A percentile compares a stretch with the other conserved stretches of the same genome.
Evolutionary conservation across 2,797 vertebrate genomes (phyloP).

Genomic region (Moxostoma hubbsi): DNA sequence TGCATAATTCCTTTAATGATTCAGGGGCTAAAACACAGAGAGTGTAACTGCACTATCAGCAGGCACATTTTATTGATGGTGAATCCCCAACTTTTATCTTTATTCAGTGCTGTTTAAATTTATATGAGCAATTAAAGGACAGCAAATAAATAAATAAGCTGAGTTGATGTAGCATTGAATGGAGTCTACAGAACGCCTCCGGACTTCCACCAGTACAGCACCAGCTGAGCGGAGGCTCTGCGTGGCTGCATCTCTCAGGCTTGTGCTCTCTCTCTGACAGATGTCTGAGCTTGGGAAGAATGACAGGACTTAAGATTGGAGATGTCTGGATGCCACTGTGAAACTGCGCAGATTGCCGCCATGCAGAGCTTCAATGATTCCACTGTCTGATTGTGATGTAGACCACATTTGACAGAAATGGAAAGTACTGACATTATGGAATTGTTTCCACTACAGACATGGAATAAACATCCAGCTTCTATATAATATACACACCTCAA

Average conservation of each 20-base stretch:
- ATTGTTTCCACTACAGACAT: slow-evolving; percentile 17
- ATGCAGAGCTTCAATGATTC: slow-evolving; percentile 27
- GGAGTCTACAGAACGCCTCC: slow-evolving; percentile 32
- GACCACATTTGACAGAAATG: slow-evolving; percentile 44
- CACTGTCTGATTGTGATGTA: slow-evolving; percentile 47
- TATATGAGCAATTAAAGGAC: slow-evolving; percentile 7
- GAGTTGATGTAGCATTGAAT: slow-evolving; percentile 19
- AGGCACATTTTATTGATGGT: too few species aligned
- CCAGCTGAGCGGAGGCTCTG: slow-evolving; percentile 45
- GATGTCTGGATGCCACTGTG: slow-evolving; percentile 54
- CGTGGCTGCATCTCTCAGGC: slow-evolving; percentile 59
- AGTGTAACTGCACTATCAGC: too few species aligned
- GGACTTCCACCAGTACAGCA: slow-evolving; percentile 45
- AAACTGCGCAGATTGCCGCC: slow-evolving; percentile 60
- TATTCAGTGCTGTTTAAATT: not conserved
- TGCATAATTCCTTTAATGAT: too few species aligned
- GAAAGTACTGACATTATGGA: slow-evolving; percentile 34
- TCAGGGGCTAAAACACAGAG: too few species aligned
- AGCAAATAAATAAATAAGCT: not conserved
- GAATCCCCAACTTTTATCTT: not conserved
- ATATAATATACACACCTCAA: slow-evolving; percentile 12
- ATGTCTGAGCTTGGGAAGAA: slow-evolving; percentile 60
- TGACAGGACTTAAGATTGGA: slow-evolving; percentile 63
- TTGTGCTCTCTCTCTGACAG: slow-evolving; percentile 58
- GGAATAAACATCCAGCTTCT: slow-evolving; percentile 35